phyloP scores from a whole-genome alignment of 1,140 invertebrate species.

The Mercenaria mercenaria region DNA sequence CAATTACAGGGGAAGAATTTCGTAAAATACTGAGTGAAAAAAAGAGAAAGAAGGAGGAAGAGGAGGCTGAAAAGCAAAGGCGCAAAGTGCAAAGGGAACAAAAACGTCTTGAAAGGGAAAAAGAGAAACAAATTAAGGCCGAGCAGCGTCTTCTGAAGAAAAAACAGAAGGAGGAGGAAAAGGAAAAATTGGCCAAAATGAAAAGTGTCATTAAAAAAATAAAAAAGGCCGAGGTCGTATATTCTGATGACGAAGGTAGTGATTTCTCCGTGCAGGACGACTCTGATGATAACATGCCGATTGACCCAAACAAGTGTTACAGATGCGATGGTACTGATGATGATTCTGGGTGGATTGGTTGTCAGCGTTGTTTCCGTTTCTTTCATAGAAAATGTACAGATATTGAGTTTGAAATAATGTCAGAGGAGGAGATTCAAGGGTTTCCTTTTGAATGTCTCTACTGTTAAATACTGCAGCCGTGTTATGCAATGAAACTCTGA shows the following conservation, averaged over 20 bases:
- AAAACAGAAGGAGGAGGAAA: background rate
- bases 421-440: background rate
- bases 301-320: background rate
- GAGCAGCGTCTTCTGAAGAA: background rate
- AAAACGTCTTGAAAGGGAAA: background rate
- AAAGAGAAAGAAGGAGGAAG: conserved; percentile 5
- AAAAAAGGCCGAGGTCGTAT: background rate
- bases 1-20: conserved; percentile 16
- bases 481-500: too few relatives aligned
- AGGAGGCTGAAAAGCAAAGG: background rate
- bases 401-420: background rate
- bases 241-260: background rate
- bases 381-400: background rate
- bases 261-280: background rate
- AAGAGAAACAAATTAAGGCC: background rate
- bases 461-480: too few relatives aligned
- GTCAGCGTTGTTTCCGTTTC: background rate
- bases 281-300: background rate
- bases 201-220: background rate
- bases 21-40: conserved; percentile 5
- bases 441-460: background rate
- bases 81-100: background rate
- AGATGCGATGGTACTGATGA: background rate
- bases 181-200: background rate
- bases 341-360: background rate